phyloP scores from a whole-genome alignment of 2,113 vertebrate genomes.

The Rynchops niger region DNA sequence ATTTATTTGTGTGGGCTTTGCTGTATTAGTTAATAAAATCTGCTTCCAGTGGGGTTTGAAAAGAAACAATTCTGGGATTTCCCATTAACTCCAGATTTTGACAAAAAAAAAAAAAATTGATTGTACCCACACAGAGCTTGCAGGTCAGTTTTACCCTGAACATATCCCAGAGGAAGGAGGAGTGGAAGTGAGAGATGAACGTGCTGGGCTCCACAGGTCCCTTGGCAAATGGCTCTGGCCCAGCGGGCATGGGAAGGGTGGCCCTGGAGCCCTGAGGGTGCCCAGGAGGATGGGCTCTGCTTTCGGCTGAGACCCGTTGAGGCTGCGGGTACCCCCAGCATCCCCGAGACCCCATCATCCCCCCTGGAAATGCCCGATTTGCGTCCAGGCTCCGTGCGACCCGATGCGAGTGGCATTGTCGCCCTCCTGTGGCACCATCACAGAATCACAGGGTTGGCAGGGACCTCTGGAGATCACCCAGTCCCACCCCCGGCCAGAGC shows the following conservation, averaged over 20 bases:
- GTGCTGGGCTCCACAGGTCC: not conserved
- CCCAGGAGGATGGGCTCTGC: not conserved
- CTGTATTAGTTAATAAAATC: not conserved
- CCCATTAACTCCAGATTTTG: not conserved
- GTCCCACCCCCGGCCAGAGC: no score
- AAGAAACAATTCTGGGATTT: not conserved
- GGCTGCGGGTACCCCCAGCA: not conserved
- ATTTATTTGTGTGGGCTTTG: not conserved
- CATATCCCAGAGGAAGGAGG: fast-evolving
- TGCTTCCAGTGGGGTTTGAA: not conserved
- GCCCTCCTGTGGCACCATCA: not conserved
- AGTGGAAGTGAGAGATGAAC: not conserved
- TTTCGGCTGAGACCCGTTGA: not conserved
- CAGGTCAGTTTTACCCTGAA: not conserved
- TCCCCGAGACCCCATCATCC: fast-evolving
- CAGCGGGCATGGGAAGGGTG: not conserved
- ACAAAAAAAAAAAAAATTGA: not conserved
- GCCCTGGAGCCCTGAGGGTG: not conserved
- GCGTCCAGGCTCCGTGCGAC: not conserved
- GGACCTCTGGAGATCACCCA: no score
- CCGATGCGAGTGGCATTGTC: not conserved
- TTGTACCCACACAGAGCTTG: not conserved
- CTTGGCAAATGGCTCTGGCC: not conserved
- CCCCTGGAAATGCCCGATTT: fast-evolving
- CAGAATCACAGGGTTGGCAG: no score